Conservation (phyloP, 2,888 invertebrate species). For the Deilephila elpenor region DNA sequence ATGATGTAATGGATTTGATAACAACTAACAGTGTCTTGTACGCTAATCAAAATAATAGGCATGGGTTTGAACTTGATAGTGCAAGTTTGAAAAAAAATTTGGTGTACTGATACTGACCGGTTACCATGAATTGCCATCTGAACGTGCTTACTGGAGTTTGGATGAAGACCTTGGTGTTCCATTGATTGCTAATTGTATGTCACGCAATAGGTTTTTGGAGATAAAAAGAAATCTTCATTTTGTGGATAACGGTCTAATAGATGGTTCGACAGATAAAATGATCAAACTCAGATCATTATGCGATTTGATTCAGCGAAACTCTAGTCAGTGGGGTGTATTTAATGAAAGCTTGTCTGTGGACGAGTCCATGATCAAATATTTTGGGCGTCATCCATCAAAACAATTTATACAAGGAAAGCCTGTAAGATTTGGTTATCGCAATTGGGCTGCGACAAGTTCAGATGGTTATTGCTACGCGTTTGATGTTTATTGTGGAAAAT, state of each 20-base stretch:
- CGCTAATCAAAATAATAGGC: slow-evolving; percentile 39
- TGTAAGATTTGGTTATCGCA: slow-evolving; percentile 43
- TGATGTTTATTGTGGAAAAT: slow-evolving; percentile 40
- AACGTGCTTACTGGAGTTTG: slow-evolving; percentile 51
- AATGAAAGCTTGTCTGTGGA: slow-evolving; percentile 35
- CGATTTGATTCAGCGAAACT: slow-evolving; percentile 30
- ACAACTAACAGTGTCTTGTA: slow-evolving; percentile 39
- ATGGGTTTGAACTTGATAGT: slow-evolving; percentile 39
- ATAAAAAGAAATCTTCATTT: slow-evolving; percentile 40
- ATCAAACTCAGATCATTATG: slow-evolving; percentile 38
- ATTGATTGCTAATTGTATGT: slow-evolving; percentile 44
- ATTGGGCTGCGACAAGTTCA: slow-evolving; percentile 41
- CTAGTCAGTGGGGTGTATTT: slow-evolving; percentile 34
- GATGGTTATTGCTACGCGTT: slow-evolving; percentile 42
- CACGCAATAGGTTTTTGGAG: slow-evolving; percentile 44
- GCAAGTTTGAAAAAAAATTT: slow-evolving; percentile 36
- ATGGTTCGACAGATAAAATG: slow-evolving; percentile 38
- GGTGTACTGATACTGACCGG: slow-evolving; percentile 46
- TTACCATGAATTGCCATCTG: slow-evolving; percentile 50
- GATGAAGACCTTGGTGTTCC: slow-evolving; percentile 47
- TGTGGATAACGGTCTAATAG: slow-evolving; percentile 35
- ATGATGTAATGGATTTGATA: slow-evolving; percentile 38
- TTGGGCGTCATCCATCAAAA: slow-evolving; percentile 38
- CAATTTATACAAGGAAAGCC: slow-evolving; percentile 41
- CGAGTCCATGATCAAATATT: slow-evolving; percentile 41